These are phyloP conservation scores for Hephaestus fuliginosus DNA, from an alignment of 2,797 vertebrate species.

Conservation along the genomic window DNA sequence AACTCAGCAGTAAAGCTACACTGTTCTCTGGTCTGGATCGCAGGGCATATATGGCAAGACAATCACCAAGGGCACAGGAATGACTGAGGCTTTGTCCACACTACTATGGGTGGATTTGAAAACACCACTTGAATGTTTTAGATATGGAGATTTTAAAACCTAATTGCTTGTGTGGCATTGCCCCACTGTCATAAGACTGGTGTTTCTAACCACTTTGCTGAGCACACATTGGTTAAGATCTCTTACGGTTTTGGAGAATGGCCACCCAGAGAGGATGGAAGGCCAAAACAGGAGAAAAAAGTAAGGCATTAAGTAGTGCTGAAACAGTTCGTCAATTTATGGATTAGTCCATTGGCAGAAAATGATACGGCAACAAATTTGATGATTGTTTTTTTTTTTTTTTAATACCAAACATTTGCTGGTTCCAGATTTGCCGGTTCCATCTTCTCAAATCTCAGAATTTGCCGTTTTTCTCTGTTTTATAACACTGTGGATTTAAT, in stretches of 20 bases:
- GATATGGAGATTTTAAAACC: background rate
- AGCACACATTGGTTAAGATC: conserved; percentile 6
- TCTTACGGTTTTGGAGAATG: background rate
- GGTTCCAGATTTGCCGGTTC: conserved; percentile 7
- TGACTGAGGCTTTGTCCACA: conserved; percentile 1
- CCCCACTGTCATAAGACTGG: background rate
- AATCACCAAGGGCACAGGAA: conserved; percentile 8
- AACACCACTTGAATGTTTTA: conserved; percentile 3
- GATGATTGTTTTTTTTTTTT: background rate
- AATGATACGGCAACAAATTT: conserved; percentile 5
- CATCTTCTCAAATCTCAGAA: conserved; percentile 4
- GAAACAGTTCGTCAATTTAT: conserved; percentile 16
- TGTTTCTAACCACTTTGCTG: conserved; percentile 1
- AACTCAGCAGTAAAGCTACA: conserved; percentile 33
- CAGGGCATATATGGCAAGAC: conserved; percentile 36
- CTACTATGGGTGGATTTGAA: conserved; percentile 9
- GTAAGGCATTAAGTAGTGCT: conserved; percentile 4
- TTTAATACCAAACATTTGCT: conserved; percentile 14
- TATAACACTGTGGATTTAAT: background rate
- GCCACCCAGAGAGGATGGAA: conserved; percentile 3
- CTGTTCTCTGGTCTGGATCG: conserved; percentile 32
- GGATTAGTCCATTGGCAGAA: conserved; percentile 28
- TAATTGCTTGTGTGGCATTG: background rate
- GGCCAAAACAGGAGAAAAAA: conserved; percentile 7
- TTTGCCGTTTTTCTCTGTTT: conserved; percentile 1